phyloP scores from a whole-genome alignment of 2,888 invertebrate species.

The Palloptera scutellata region DNA sequence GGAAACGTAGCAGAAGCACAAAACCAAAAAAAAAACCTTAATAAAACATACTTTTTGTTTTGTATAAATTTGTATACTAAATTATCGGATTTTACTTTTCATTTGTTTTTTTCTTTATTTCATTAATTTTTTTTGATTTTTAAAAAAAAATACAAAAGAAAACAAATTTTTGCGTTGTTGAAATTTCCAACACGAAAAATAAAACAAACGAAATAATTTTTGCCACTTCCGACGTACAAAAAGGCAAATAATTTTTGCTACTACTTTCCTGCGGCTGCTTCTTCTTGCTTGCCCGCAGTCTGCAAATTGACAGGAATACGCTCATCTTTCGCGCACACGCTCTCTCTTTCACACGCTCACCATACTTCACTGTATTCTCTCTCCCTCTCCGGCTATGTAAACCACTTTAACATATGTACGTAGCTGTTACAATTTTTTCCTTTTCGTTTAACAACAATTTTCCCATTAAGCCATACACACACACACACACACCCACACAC shows the following conservation, averaged over 20 bases:
- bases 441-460: no score
- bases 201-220: conserved; percentile 39
- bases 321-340: no score
- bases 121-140: conserved; percentile 12
- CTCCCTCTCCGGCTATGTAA: not conserved
- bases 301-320: no score
- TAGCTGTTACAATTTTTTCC: no score
- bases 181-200: conserved; percentile 35
- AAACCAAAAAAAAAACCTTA: no score
- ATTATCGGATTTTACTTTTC: not conserved
- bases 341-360: not conserved
- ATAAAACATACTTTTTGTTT: no score
- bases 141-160: conserved; percentile 15
- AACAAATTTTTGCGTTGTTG: conserved; percentile 27
- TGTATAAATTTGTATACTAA: no score
- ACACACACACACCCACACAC: conserved; percentile 10
- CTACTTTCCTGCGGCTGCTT: conserved; percentile 17
- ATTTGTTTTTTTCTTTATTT: conserved; percentile 10
- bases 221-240: conserved; percentile 38
- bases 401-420: no score
- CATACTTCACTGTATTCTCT: not conserved
- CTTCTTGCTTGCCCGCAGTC: conserved; percentile 11
- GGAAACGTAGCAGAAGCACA: no score
- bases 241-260: conserved; percentile 33
- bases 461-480: not conserved